Conservation (phyloP, 2,888 invertebrate species). For the Hipparchia sbordonii region DNA sequence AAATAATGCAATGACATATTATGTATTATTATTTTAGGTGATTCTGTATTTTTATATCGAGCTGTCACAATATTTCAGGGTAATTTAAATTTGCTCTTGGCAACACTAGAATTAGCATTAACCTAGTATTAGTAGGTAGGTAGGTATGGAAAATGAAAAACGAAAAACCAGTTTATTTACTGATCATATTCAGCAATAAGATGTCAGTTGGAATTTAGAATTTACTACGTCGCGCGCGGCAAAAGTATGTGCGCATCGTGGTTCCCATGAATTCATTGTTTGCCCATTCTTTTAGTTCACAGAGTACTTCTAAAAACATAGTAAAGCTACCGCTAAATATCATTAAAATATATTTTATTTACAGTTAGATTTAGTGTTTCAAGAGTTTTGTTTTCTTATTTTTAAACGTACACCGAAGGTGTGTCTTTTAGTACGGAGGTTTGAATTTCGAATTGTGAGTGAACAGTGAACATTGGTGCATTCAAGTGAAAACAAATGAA, state of each 20-base stretch:
- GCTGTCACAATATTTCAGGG: neutral
- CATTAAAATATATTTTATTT: slow-evolving; percentile 27
- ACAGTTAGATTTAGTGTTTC: slow-evolving; percentile 22
- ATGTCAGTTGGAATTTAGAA: slow-evolving; percentile 40
- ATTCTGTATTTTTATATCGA: too few relatives aligned
- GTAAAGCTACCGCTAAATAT: slow-evolving; percentile 42
- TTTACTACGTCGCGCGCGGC: slow-evolving; percentile 48
- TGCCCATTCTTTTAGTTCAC: slow-evolving; percentile 47
- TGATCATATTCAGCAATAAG: slow-evolving; percentile 51
- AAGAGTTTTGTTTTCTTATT: slow-evolving; percentile 29
- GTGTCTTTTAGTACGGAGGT: slow-evolving; percentile 58
- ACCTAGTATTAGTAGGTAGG: too few relatives aligned
- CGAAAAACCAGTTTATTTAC: slow-evolving; percentile 79
- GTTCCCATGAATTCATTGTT: slow-evolving; percentile 44
- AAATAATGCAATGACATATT: too few relatives aligned
- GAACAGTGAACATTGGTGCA: slow-evolving; percentile 68
- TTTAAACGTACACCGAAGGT: slow-evolving; percentile 49
- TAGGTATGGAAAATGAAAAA: neutral
- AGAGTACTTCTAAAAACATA: slow-evolving; percentile 44
- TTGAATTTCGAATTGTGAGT: slow-evolving; percentile 67
- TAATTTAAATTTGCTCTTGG: neutral
- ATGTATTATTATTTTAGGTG: too few relatives aligned
- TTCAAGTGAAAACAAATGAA: slow-evolving; percentile 62
- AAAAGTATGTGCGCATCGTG: slow-evolving; percentile 43
- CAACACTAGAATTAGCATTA: neutral